Base-by-base conservation (phyloP, 2,113 vertebrate species). In the Paracanthobrama guichenoti region DNA sequence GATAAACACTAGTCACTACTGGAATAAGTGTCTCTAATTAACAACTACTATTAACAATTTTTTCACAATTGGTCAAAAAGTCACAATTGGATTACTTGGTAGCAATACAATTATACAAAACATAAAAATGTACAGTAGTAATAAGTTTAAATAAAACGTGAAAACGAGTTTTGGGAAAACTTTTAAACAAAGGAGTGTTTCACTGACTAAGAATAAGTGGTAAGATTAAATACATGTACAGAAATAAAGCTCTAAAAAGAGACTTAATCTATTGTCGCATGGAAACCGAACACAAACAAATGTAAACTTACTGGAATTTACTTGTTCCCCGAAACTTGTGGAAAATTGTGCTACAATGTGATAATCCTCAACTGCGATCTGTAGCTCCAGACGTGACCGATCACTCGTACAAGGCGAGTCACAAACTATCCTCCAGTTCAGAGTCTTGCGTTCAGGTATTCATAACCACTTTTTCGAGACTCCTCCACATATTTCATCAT, bases 401-500 rank as follows among this genome's bases (percentile, higher is more conserved):
- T 18, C 31, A 73, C 82, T 78, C 81, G 53, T 82, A 12, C 44
- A 35, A 28, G 77, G 57, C 76, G 55, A 73, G 24, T 62, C 57
- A 42, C 71, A 71, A 84, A 64, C 66, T 62, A 77, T 69, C 16
- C 35, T 75, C 55, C 59, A 67, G 55, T 16, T 85, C 35, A 9
- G 6, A 22, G 46, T 16, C 35, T 81, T 7, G 46, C 26, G 46
- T 60, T 84, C 78, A 84, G 42, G 85, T 85, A 81, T 79, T 85
- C 77, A n/a, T 76, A 64, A 8, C 46, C 73, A 22, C 48, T 50
- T 53, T 62, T 88, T 50, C 71, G 44, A 73, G 46, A 62, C 71
- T 83, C 66, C 46, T 83, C 48, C 66, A 42, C 64, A 73, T 83
- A 83, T 73, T 82, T 86, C 82, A 81, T 84, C 20, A 48, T 64